phyloP scores from a whole-genome alignment of 2,797 vertebrate genomes.

The Rhincodon typus region DNA sequence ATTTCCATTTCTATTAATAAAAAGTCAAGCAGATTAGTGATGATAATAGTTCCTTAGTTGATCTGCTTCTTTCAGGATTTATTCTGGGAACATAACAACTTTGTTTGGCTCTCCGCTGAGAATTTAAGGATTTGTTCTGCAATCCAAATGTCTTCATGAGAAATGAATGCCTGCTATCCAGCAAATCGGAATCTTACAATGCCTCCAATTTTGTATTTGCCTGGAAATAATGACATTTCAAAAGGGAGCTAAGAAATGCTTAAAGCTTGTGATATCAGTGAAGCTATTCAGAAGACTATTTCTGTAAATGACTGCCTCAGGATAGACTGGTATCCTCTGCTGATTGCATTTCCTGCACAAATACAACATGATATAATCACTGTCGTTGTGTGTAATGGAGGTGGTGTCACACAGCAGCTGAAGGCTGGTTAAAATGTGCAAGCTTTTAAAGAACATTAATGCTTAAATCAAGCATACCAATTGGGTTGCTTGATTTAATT shows the following conservation, averaged over 20 bases:
- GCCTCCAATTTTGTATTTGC: not conserved
- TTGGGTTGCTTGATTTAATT: constrained; percentile 9
- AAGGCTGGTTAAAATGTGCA: not conserved
- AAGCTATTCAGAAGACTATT: not conserved
- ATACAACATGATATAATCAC: not conserved
- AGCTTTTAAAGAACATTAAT: not conserved
- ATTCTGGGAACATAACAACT: not conserved
- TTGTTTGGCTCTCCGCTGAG: not conserved
- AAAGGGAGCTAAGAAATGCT: not conserved
- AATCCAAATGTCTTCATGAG: not conserved
- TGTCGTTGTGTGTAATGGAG: not conserved
- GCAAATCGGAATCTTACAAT: not conserved
- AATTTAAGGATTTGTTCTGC: not conserved
- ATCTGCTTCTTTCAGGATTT: not conserved
- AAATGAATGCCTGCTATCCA: not conserved
- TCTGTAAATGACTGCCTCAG: not conserved
- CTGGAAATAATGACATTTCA: not conserved
- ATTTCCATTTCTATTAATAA: no score
- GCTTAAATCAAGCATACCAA: not conserved
- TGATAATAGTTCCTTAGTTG: no score
- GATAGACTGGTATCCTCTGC: not conserved
- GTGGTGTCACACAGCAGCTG: not conserved
- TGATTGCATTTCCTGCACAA: not conserved
- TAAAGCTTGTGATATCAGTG: not conserved
- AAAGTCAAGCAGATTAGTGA: no score